These are phyloP conservation scores for Mystacides longicornis DNA, from an alignment of 2,888 invertebrate species.

Conservation along the genomic window DNA sequence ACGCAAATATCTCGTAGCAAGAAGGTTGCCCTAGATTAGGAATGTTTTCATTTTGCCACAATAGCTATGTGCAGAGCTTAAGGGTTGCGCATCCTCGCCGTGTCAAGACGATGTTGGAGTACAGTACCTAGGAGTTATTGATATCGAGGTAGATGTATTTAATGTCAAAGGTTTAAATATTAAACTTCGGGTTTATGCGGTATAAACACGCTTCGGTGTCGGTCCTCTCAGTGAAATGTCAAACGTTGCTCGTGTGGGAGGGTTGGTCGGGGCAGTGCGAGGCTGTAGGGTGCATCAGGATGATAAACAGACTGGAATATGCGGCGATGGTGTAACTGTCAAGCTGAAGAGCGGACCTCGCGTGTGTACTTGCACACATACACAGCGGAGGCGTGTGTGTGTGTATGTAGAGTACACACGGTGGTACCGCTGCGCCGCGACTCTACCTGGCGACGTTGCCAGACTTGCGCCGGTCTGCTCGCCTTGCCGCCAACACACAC, in stretches of 20 bases:
- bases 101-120: too few species aligned
- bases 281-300: background rate
- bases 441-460: constrained; percentile 17
- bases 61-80: too few species aligned
- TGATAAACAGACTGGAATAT: background rate
- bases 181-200: background rate
- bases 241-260: background rate
- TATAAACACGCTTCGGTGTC: background rate
- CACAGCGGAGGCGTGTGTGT: background rate
- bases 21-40: constrained; percentile 33
- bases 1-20: constrained; percentile 35
- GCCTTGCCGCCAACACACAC: constrained; percentile 4
- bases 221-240: background rate
- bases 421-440: constrained; percentile 6
- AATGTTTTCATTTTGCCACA: background rate
- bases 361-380: background rate
- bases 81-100: too few species aligned
- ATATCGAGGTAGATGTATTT: too few species aligned
- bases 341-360: constrained; percentile 2
- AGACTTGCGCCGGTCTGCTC: constrained; percentile 8
- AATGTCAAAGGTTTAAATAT: background rate
- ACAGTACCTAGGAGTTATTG: too few species aligned
- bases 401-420: background rate
- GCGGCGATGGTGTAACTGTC: constrained; percentile 7
- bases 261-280: background rate